Evolutionary conservation across 2,888 invertebrate species (phyloP).

Genomic region (Spisula solida): DNA sequence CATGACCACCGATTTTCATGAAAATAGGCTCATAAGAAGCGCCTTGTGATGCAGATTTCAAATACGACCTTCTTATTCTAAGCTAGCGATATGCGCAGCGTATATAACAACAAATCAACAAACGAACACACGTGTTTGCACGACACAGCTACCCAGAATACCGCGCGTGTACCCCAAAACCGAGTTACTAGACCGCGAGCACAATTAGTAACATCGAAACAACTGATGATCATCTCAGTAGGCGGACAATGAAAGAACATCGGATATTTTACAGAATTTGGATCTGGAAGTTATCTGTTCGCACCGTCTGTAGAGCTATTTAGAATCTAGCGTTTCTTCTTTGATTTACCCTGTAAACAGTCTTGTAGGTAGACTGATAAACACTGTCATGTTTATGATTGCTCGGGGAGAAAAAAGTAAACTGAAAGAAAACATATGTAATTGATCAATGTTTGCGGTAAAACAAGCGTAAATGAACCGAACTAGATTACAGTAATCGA

Average conservation of each 20-base stretch:
- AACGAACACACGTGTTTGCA: neutral
- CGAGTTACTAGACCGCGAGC: neutral
- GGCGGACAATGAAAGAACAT: neutral
- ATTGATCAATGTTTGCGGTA: constrained; percentile 31
- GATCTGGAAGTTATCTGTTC: constrained; percentile 35
- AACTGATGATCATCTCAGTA: neutral
- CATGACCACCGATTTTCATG: no score
- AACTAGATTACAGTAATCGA: neutral
- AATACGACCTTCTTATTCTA: no score
- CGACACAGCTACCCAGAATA: neutral
- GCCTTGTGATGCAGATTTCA: no score
- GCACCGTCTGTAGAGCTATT: constrained; percentile 45
- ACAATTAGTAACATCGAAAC: neutral
- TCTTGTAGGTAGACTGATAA: constrained; percentile 46
- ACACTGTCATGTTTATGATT: constrained; percentile 49
- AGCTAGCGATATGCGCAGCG: neutral
- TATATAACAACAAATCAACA: neutral
- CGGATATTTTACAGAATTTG: constrained; percentile 14
- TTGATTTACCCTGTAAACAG: constrained; percentile 46
- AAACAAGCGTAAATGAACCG: constrained; percentile 12
- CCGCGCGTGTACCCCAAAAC: no score
- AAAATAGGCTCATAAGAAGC: no score
- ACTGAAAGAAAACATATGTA: constrained; percentile 51
- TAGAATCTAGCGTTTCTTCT: constrained; percentile 40
- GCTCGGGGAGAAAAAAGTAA: constrained; percentile 13